Percentiles rank a stretch among this genome's conserved stretches.
Conservation (phyloP, 2,797 vertebrate species). For the Margarornis squamiger region DNA sequence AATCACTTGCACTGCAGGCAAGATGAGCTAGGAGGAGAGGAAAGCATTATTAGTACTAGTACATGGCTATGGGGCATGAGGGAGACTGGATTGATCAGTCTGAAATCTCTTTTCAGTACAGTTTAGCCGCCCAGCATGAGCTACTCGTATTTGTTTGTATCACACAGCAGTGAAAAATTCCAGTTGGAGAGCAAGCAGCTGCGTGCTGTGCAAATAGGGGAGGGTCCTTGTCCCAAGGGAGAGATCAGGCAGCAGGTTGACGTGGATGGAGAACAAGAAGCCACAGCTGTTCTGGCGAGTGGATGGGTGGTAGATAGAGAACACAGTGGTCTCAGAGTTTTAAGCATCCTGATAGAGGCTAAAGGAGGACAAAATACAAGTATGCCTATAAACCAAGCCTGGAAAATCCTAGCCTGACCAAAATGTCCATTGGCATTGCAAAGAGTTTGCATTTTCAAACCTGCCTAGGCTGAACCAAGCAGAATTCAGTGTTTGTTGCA, state of each 20-base stretch:
- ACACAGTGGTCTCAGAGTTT: not conserved
- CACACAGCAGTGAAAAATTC: conserved; percentile 34
- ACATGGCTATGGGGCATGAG: not conserved
- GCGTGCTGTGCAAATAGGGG: not conserved
- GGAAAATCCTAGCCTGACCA: not conserved
- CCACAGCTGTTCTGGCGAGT: not conserved
- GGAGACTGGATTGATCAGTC: not conserved
- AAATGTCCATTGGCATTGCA: not conserved
- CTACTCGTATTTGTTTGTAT: conserved; percentile 4
- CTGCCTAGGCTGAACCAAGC: not conserved
- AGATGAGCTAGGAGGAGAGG: not conserved
- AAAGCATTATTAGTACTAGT: not conserved
- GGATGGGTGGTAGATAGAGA: not conserved
- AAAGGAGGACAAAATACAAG: not conserved
- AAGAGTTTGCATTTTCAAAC: not conserved
- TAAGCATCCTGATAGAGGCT: not conserved
- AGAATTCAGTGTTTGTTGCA: not conserved
- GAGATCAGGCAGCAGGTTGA: not conserved
- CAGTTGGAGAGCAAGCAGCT: not conserved
- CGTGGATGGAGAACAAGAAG: not conserved
- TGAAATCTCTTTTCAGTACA: conserved; percentile 23
- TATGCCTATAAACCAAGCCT: not conserved
- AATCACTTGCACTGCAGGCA: not conserved
- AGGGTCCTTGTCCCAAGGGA: not conserved
- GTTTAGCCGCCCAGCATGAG: not conserved